A percentile compares a stretch with the other conserved stretches of the same genome.
Evolutionary conservation across 2,113 vertebrate species (phyloP).

Genomic region (Pachycephala philippinensis): DNA sequence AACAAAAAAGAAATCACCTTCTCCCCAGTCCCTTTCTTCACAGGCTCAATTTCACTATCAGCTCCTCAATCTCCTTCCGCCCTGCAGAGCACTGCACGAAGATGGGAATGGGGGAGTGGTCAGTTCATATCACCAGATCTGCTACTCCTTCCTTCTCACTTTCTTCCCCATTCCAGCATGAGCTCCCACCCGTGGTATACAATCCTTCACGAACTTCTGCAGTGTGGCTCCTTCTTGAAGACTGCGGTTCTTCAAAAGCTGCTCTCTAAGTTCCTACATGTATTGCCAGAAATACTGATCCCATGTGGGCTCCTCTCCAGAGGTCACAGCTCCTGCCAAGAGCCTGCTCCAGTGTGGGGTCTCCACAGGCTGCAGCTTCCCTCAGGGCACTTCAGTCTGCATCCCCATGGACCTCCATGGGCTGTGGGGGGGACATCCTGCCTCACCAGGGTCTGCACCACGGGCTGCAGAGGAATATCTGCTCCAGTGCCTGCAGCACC

Average conservation of each 20-base stretch:
- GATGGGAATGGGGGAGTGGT: rapidly evolving
- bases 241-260: neutral
- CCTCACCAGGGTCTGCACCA: neutral
- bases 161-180: too few relatives aligned
- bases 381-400: neutral
- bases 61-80: neutral
- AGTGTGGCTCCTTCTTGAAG: rapidly evolving
- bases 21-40: neutral
- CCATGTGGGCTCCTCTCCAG: rapidly evolving
- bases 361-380: neutral
- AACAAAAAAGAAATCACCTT: neutral
- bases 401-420: neutral
- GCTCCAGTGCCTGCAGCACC: neutral
- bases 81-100: rapidly evolving
- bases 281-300: neutral
- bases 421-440: neutral
- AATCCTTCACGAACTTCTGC: neutral
- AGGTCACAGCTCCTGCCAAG: neutral
- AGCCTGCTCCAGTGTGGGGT: neutral
- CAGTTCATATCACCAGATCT: neutral
- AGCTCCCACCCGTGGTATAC: neutral
- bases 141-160: neutral
- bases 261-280: neutral
- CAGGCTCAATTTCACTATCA: neutral
- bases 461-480: neutral